Base-by-base conservation (phyloP, 2,888 invertebrate species). In the Machimus rusticus region DNA sequence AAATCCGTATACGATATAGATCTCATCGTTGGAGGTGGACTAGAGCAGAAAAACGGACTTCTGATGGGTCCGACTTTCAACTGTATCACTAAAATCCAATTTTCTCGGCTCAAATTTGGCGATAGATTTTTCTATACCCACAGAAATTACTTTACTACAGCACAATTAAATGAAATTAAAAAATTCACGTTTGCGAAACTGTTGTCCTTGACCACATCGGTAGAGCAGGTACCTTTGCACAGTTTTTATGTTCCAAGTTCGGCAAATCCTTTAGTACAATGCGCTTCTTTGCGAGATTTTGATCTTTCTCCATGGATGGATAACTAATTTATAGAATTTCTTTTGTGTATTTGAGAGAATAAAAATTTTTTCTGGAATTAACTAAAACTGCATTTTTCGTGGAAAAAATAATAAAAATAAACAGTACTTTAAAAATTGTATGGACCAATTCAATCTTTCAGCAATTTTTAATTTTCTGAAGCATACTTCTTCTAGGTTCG, bases 51-150 rank as follows among this genome's bases (percentile, higher is more conserved):
- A 4, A 91, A 94, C 1, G 93, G 94, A 0, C 96, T 94, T 8
- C 91, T 96, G 46, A 93, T 97, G 0, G 96, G 97, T 0, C 94
- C 94, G 0, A 96, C 96, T 0, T 96, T 96, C 90, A 94, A 95
- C 5, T 95, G 96, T 90, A 95, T 97, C 76, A 94, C 96, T 5
- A 96, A 95, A 2, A 95, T 95, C 90, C 96, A 96, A 91, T 96
- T 96, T 92, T 93, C 94, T 0, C 93, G 94, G 88, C 91, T 94
- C 74, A 94, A 95, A 91, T 93, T 93, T 87, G 96, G 96, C 0
- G 97, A 97, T 90, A 93, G 95, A 79, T 96, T 95, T 91, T 97
- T 95, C 93, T 97, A 96, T 90, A 96, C 96, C 89, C 94, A 96
- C 90, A 94, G 94, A 9, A 76, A 77, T 19, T 14, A 16, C 43